phyloP scores from a whole-genome alignment of 2,797 vertebrate species.

The Okamejei kenojei region DNA sequence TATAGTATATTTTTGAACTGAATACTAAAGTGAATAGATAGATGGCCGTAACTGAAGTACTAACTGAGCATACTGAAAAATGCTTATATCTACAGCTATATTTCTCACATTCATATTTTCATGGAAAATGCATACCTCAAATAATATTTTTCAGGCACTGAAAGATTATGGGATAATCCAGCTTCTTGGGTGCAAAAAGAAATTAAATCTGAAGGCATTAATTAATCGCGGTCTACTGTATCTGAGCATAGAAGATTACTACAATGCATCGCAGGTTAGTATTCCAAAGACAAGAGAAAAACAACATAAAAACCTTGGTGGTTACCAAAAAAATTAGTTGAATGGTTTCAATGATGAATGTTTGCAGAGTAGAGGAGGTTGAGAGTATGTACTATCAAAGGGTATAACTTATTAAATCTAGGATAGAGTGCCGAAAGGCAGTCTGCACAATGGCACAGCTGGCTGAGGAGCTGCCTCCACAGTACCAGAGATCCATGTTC shows the following conservation, averaged over 20 bases:
- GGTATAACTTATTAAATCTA: too few species aligned
- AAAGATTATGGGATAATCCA: slow-evolving; percentile 62
- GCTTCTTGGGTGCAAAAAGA: slow-evolving; percentile 54
- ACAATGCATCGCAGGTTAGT: slow-evolving; percentile 59
- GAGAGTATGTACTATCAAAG: too few species aligned
- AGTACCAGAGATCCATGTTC: too few species aligned
- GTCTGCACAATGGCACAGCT: too few species aligned
- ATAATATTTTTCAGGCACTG: slow-evolving; percentile 54
- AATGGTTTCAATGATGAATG: too few species aligned
- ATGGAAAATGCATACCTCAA: background rate
- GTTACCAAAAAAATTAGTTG: too few species aligned
- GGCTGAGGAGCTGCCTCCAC: too few species aligned
- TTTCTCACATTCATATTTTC: background rate
- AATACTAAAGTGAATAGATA: too few species aligned
- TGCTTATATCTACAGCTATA: background rate
- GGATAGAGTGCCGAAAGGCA: too few species aligned
- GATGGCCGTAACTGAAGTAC: too few species aligned
- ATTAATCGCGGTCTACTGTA: slow-evolving; percentile 64
- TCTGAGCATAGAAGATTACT: slow-evolving; percentile 50
- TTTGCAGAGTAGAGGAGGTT: too few species aligned
- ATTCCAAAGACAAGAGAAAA: background rate
- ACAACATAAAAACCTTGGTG: background rate
- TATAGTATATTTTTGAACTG: too few species aligned
- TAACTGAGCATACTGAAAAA: background rate
- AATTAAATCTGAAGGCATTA: slow-evolving; percentile 55